Base-by-base conservation (phyloP, 2,113 vertebrate genomes). In the Callaeas wilsoni region DNA sequence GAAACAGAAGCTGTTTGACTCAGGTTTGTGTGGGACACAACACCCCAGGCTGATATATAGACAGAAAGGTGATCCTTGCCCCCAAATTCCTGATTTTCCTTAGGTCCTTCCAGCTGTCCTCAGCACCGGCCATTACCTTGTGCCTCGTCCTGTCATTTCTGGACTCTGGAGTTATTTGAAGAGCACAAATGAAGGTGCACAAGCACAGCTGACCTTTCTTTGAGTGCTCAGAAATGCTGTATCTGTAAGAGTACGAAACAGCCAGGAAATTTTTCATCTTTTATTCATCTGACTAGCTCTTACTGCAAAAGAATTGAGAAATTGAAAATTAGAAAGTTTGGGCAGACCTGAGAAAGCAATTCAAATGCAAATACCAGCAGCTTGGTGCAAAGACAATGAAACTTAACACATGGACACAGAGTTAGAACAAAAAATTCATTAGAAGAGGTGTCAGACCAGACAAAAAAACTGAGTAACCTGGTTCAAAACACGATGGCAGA, bases 301-400 rank as follows among this genome's bases (percentile, higher is more conserved):
- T 88, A 76, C 68, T 33, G 84, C 90, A 84, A 30, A 85, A 91
- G 86, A 91, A 79, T 67, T 44, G 18, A 39, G 56, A 89, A 84
- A 96, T 25, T 73, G 91, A 75, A 94, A 93, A 94, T 76, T 44
- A 70, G 27, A 79, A 95, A 92, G 63, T 92, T 90, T 88, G 84
- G 94, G 35, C 74, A 82, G 64, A 68, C 57, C 74, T 62, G 77
- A 65, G 50, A 56, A 95, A 95, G 71, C 63, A 84, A 97, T 95
- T 96, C 95, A 96, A 92, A 97, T 92, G 96, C 94, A 96, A 96
- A 96, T 95, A 59, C 7, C 83, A 81, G 76, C 63, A 80, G 90
- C 67, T 84, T 42, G 70, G 68, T 88, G 91, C 55, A 64, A 84
- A 81, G 52, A 89, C 76, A 86, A 75, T 73, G 52, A 41, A 68